A percentile compares a stretch with the other conserved stretches of the same genome.
Conservation (phyloP, 2,113 vertebrate genomes). For the Potamarius usumacintae region DNA sequence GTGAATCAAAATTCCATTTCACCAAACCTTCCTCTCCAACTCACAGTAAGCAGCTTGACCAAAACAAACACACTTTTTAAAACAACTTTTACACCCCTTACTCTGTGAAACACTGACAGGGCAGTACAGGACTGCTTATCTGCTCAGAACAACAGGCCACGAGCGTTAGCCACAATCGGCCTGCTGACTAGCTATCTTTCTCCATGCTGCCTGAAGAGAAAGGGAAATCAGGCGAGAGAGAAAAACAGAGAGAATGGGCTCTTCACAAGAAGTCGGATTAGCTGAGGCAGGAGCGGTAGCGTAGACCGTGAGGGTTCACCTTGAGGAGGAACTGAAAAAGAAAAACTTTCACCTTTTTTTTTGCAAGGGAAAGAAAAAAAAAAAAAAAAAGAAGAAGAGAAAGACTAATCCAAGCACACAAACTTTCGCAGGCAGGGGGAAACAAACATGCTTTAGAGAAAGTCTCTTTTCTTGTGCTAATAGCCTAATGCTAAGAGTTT, state of each 20-base stretch:
- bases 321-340: slow-evolving; percentile 27
- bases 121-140: slow-evolving; percentile 49
- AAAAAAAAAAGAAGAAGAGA: not conserved
- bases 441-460: not conserved
- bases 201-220: not conserved
- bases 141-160: slow-evolving; percentile 45
- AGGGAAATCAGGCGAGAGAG: slow-evolving; percentile 11
- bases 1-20: not conserved
- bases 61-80: slow-evolving; percentile 17
- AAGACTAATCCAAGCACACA: not conserved
- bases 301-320: slow-evolving; percentile 24
- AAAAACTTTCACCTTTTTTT: not conserved
- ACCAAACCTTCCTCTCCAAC: not conserved
- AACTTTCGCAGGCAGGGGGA: not conserved
- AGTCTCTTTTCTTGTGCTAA: not conserved
- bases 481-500: not conserved
- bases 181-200: slow-evolving; percentile 7
- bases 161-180: slow-evolving; percentile 22
- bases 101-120: slow-evolving; percentile 23
- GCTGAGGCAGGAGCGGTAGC: not conserved
- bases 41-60: slow-evolving; percentile 27
- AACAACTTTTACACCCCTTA: slow-evolving; percentile 42
- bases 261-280: slow-evolving; percentile 30
- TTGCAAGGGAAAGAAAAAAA: not conserved
- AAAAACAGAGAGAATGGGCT: slow-evolving; percentile 12